Base-by-base conservation (phyloP, 2,797 vertebrate genomes). In the Triplophysa bombifrons region DNA sequence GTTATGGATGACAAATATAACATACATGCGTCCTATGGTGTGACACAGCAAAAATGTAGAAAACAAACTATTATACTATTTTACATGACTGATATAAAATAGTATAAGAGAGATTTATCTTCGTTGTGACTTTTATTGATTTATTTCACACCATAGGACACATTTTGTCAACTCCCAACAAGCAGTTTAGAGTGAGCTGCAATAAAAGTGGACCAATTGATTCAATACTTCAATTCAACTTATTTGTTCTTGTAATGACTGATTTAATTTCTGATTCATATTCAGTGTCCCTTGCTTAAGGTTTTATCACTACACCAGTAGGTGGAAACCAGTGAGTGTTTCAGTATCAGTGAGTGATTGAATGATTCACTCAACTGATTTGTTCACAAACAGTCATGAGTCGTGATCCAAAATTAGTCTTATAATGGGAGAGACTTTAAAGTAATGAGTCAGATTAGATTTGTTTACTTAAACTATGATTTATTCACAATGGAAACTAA, bases 361-460 rank as follows among this genome's bases (percentile, higher is more conserved):
- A 30, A 63, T 63, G 27, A 63, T 63, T 63, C 60, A 61, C 60
- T 30, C 25, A 30, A 17, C 60, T 60, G 22, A 25, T 60, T 60
- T 1, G 11, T 58, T 58, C 25, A 58, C 14, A 27, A 27, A 61
- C 55, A 55, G n/a, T 55, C 50, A 53, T 53, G 44, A 46, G 44
- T 53, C 51, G 7, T n/a, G 19, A n/a, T 3, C 55, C 3, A 56
- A 56, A 56, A 56, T 9, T 22, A 20, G 8, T 22, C 10, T 12
- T 6, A 22, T 25, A 27, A 60, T 60, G 22, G 12, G 13, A 60
- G 56, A 56, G 3, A 56, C 3, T 56, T 53, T 41, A 41, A 41
- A 41, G 38, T 41, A 9, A 41, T 8, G 38, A 48, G 46, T 48
- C 46, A 48, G 46, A 13, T 48, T 48, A 1, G 46, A 14, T 13